Base-by-base conservation (phyloP, 2,797 vertebrate genomes). In the Salmo trutta region DNA sequence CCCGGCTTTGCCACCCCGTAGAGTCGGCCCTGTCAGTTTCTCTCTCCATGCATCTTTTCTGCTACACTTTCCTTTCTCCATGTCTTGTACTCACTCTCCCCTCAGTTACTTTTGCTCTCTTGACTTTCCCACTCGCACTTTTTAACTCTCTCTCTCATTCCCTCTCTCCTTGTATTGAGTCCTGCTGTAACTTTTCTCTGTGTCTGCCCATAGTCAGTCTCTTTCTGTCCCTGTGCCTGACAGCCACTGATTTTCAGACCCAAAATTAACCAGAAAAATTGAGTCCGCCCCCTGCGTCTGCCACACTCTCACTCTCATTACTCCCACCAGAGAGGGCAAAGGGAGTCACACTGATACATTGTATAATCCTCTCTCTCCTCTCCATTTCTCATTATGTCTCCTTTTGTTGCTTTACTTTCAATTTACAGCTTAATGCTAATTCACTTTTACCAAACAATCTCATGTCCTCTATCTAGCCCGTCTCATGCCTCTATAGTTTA, bases 331-430 rank as follows among this genome's bases (percentile, higher is more conserved):
- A 74, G 65, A 82, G 72, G 69, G 78, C 56, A 68, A 77, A 74
- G 33, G 14, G 73, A 73, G 71, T 64, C 65, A 72, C 59, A 41
- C 70, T 41, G 84, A 84, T 78, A 85, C 31, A 51, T 65, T 75
- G 47, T 62, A 8, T 36, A 36, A 71, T 64, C 24, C 75, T 64
- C 12, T 62, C 66, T 70, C 36, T 69, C 81, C 75, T 81, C 65
- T 67, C 41, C 41, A 14, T 77, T 77, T 54, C 62, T 80, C 53
- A 59, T 59, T 31, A 31, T 33, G 53, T n/a, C 54, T 12, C 29
- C 56, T 75, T 67, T 90, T 82, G 84, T 88, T 79, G 85, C 64
- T 80, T 56, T 81, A 74, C 71, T 84, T 85, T 82, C 82, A 82
- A 69, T 84, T 87, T 66, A 80, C 1, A 2, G 70, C 70, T 83